Percentiles rank a stretch among this genome's conserved stretches.
Conservation (phyloP, 1,140 invertebrate genomes). For the Sipha flava region DNA sequence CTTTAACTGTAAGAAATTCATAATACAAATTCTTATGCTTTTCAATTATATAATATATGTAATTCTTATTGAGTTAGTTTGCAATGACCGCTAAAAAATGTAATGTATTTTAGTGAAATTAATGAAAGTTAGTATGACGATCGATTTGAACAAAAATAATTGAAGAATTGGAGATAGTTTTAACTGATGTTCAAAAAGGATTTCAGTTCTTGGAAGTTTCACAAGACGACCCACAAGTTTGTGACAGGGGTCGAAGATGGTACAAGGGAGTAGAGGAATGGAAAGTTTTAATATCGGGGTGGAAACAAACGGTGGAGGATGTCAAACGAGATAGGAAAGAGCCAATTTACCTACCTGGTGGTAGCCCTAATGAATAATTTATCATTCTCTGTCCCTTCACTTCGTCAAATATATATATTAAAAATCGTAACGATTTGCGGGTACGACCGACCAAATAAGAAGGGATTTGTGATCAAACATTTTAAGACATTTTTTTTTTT, state of each 20-base stretch:
- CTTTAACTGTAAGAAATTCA: too few relatives aligned
- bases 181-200: neutral
- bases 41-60: too few relatives aligned
- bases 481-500: neutral
- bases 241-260: neutral
- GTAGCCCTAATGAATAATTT: constrained; percentile 11
- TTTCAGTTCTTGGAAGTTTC: neutral
- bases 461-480: neutral
- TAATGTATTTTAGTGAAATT: too few relatives aligned
- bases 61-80: too few relatives aligned
- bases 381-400: neutral
- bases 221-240: neutral
- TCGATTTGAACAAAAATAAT: neutral
- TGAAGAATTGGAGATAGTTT: neutral
- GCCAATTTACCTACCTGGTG: neutral
- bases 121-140: too few relatives aligned
- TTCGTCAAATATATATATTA: neutral
- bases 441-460: neutral
- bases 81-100: too few relatives aligned
- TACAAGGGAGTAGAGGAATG: neutral
- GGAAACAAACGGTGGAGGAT: neutral
- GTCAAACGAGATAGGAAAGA: neutral
- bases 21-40: too few relatives aligned
- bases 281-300: neutral
- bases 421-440: neutral